phyloP scores from a whole-genome alignment of 2,113 vertebrate species.

The Nerophis ophidion region DNA sequence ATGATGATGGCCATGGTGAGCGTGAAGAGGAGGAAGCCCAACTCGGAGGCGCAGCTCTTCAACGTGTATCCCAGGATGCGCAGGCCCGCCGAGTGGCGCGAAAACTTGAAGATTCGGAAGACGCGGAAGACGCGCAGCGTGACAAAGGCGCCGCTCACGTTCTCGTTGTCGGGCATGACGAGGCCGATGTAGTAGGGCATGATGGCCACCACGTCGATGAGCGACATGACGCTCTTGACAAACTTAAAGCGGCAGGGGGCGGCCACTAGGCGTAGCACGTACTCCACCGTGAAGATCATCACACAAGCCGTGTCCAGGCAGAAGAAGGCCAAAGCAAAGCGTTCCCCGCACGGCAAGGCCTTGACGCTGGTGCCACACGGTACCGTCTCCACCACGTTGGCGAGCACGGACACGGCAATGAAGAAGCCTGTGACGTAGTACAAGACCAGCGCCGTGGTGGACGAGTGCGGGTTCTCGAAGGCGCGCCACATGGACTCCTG shows the following conservation, averaged over 20 bases:
- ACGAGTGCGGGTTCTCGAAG: constrained; percentile 97
- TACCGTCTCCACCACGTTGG: constrained; percentile 93
- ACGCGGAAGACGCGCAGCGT: constrained; percentile 94
- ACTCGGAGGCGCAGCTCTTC: constrained; percentile 95
- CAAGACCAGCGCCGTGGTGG: constrained; percentile 92
- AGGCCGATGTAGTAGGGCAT: constrained; percentile 96
- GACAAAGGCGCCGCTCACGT: constrained; percentile 96
- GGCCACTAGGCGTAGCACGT: constrained; percentile 84
- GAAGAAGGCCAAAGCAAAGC: constrained; percentile 91
- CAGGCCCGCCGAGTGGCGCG: constrained; percentile 93
- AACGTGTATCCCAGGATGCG: constrained; percentile 94
- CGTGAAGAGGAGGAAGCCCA: constrained; percentile 97
- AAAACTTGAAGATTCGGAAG: constrained; percentile 98
- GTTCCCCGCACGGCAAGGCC: constrained; percentile 86
- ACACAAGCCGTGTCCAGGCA: constrained; percentile 97
- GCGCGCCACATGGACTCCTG: constrained; percentile 91
- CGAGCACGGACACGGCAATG: constrained; percentile 93
- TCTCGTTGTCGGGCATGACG: constrained; percentile 96
- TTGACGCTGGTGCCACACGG: constrained; percentile 77
- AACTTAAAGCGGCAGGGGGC: constrained; percentile 91
- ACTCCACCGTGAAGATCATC: constrained; percentile 97
- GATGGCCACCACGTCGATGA: constrained; percentile 97
- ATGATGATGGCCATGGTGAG: constrained; percentile 99
- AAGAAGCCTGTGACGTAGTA: constrained; percentile 99
- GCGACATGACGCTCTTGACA: constrained; percentile 90